Base-by-base conservation (phyloP, 2,888 invertebrate genomes). In the Parnassius orleans region DNA sequence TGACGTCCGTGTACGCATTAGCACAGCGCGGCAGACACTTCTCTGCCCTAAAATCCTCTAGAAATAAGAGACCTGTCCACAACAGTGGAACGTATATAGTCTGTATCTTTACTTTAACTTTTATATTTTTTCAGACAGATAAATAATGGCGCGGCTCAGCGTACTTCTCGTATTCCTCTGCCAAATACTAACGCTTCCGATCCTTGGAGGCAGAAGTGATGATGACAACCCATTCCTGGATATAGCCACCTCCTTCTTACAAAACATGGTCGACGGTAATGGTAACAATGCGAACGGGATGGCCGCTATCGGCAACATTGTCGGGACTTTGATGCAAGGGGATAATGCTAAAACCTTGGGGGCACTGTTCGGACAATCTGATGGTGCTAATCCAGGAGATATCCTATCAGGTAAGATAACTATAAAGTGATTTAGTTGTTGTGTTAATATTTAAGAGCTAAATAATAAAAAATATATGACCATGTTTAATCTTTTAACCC, bases 261-360 rank as follows among this genome's bases (percentile, higher is more conserved):
- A 94, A 73, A 94, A 94, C 72, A 93, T 94, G 73, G 88, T 87
- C 0, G 80, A 83, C 11, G 84, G 84, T 0, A 87, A 82, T 0
- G 73, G 76, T 14, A 77, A 77, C 19, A 80, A 78, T 56, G 79
- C 85, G 48, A 86, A 90, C 10, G 92, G 92, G 0, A 78, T 93
- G 54, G 93, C 92, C 0, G 93, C 93, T 1, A 84, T 96, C 0
- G 95, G 95, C 1, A 93, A 93, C 10, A 86, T 96, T 54, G 87
- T 96, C 10, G 94, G 94, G 1, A 93, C 91, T 43, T 90, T 96
- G 55, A 93, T 96, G 92, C 95, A 95, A 70, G 93, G 94, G 0
- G 95, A 94, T 60, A 92, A 93, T 41, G 94, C 93, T 1, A 93
- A 93, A 75, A 93, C 93, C 71, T 75, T 93, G 3, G 63, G 63